A percentile compares a stretch with the other conserved stretches of the same genome.
These are phyloP conservation scores for Bothrops jararaca DNA, from an alignment of 2,113 vertebrate species.

Conservation along the genomic window DNA sequence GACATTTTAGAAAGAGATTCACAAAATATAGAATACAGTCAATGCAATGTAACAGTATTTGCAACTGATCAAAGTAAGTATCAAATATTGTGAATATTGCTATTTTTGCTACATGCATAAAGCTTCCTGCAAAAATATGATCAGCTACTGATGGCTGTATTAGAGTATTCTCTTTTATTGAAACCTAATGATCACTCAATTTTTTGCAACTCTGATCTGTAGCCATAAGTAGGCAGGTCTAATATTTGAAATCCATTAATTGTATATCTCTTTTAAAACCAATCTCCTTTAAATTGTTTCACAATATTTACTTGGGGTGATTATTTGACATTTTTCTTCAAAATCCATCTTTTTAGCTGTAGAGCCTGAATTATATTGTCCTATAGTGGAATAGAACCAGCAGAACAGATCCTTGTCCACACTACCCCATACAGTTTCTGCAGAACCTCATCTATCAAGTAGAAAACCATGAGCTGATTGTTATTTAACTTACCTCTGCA, in stretches of 20 bases:
- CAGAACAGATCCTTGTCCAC: background rate
- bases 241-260: background rate
- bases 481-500: background rate
- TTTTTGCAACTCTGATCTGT: background rate
- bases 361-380: background rate
- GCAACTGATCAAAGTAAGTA: conserved; percentile 73
- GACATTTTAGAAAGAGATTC: conserved; percentile 83
- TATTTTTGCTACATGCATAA: background rate
- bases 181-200: background rate
- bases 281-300: background rate
- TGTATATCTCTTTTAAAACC: background rate
- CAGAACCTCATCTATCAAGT: background rate
- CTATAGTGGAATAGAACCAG: background rate
- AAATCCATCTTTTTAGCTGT: background rate
- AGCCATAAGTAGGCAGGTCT: background rate
- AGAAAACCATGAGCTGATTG: background rate
- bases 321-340: background rate
- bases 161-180: background rate
- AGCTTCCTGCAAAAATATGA: background rate
- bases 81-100: background rate
- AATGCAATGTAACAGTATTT: conserved; percentile 71
- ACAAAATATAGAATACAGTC: conserved; percentile 67
- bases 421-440: background rate
- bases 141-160: background rate
- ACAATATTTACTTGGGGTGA: background rate